phyloP scores from a whole-genome alignment of 2,888 invertebrate species.

The Eupeodes luniger region DNA sequence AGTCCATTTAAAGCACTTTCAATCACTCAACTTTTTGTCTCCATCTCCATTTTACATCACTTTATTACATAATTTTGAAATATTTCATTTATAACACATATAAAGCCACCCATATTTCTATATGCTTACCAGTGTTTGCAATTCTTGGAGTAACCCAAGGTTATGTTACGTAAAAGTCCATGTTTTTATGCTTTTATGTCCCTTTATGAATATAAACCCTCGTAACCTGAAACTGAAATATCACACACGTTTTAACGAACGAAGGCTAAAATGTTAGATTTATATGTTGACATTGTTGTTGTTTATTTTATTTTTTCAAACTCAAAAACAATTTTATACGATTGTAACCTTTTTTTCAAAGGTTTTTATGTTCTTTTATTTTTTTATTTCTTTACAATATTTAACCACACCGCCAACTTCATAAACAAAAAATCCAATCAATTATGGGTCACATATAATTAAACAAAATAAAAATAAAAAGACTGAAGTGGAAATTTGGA shows the following conservation, averaged over 20 bases:
- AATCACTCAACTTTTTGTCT: not conserved
- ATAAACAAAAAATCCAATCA: constrained; percentile 55
- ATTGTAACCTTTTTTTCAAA: constrained; percentile 18
- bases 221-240: not conserved
- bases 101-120: not conserved
- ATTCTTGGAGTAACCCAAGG: constrained; percentile 19
- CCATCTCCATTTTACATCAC: not conserved
- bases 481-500: constrained; percentile 89
- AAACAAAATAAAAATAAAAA: constrained; percentile 50
- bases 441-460: constrained; percentile 56
- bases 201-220: constrained; percentile 4
- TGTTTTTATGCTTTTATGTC: constrained; percentile 20
- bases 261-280: constrained; percentile 30
- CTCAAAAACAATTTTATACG: not conserved
- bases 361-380: constrained; percentile 25
- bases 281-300: constrained; percentile 33
- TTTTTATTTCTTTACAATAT: constrained; percentile 46
- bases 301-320: not conserved
- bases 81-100: not conserved
- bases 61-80: not conserved
- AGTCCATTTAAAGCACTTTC: too few relatives aligned
- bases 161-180: not conserved
- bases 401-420: constrained; percentile 38
- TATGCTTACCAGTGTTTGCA: not conserved
- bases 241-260: not conserved